These are phyloP conservation scores for Crotalus tigris DNA, from an alignment of 2,113 vertebrate genomes.

Conservation along the genomic window DNA sequence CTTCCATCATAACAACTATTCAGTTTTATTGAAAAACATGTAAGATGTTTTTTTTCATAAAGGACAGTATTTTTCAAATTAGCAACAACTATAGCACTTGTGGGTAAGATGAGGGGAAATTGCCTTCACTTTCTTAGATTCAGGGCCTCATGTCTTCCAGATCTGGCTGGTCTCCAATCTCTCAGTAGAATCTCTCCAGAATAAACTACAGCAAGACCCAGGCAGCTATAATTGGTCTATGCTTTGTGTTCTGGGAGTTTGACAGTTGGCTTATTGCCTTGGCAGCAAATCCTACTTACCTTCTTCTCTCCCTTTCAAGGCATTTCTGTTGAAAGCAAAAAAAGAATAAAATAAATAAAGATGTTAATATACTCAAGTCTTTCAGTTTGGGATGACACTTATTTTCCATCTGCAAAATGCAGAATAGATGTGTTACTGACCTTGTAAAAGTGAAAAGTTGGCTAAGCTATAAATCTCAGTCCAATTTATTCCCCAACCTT, in stretches of 20 bases:
- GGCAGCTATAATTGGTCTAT: background rate
- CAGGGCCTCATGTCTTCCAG: background rate
- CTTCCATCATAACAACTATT: background rate
- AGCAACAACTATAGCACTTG: background rate
- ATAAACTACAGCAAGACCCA: background rate
- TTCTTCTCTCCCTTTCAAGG: background rate
- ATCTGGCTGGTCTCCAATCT: background rate
- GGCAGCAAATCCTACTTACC: constrained; percentile 23
- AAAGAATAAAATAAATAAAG: constrained; percentile 19
- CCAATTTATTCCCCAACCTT: background rate
- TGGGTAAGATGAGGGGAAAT: background rate
- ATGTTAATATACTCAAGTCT: constrained; percentile 17
- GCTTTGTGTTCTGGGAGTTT: constrained; percentile 21
- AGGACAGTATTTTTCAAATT: background rate
- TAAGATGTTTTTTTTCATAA: background rate
- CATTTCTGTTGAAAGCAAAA: constrained; percentile 8
- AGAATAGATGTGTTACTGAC: constrained; percentile 30
- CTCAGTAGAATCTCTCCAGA: background rate
- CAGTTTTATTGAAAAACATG: background rate
- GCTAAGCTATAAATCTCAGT: constrained; percentile 1
- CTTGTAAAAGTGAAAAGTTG: constrained; percentile 21
- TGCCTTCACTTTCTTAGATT: background rate
- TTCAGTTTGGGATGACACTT: constrained; percentile 17
- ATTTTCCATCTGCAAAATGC: constrained; percentile 38
- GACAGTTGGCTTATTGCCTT: constrained; percentile 15